These are phyloP conservation scores for Brachionus paranguensis DNA, from an alignment of 1,140 invertebrate species.

Conservation along the genomic window DNA sequence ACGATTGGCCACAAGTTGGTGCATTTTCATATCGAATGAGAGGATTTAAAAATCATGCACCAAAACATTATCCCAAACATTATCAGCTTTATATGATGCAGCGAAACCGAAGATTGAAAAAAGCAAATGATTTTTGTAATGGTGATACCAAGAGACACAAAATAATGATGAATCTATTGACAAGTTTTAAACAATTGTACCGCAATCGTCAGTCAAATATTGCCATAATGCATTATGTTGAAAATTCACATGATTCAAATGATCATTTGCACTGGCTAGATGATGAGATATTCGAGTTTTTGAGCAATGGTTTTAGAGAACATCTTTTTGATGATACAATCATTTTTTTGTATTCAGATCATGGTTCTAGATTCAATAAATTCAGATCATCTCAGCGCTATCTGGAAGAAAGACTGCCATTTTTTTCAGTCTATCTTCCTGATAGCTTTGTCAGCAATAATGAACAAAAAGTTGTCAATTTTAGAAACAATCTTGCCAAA, in stretches of 20 bases:
- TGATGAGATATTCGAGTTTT: background rate
- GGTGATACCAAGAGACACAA: background rate
- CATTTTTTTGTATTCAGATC: constrained; percentile 46
- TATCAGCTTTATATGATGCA: constrained; percentile 61
- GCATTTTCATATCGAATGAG: constrained; percentile 84
- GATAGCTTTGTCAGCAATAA: background rate
- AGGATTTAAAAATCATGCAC: constrained; percentile 75
- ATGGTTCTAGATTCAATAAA: constrained; percentile 44
- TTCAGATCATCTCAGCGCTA: background rate
- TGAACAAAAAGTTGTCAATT: background rate
- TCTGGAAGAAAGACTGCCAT: constrained; percentile 24
- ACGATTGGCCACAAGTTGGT: no score
- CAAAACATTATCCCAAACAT: constrained; percentile 55
- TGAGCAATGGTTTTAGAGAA: background rate
- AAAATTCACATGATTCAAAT: background rate
- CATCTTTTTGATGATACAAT: constrained; percentile 44
- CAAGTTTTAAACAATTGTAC: background rate
- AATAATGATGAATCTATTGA: background rate
- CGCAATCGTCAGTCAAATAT: background rate
- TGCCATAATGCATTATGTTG: background rate
- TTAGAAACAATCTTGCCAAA: constrained; percentile 50
- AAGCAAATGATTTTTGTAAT: background rate
- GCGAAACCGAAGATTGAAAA: background rate
- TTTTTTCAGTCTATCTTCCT: constrained; percentile 13
- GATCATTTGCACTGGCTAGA: background rate